Percentiles rank a stretch among this genome's conserved stretches.
phyloP scores from a whole-genome alignment of 2,797 vertebrate genomes.

The Chiroxiphia lanceolata region DNA sequence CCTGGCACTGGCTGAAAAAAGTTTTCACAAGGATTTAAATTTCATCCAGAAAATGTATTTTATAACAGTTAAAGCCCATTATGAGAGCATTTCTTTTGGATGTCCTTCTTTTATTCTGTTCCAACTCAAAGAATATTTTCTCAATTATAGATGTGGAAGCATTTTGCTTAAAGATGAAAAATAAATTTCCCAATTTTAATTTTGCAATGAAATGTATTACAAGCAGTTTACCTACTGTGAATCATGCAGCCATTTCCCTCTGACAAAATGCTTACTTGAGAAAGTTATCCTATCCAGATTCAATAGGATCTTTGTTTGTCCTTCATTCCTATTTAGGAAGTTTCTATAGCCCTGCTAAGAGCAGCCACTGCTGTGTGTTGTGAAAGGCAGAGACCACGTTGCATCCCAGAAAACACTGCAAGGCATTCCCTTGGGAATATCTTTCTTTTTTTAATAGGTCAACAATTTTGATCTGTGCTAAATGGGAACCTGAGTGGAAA shows the following conservation, averaged over 20 bases:
- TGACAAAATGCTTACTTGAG: not conserved
- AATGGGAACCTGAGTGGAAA: not conserved
- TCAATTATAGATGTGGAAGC: not conserved
- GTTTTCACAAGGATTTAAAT: not conserved
- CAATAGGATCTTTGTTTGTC: not conserved
- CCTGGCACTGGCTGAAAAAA: not conserved
- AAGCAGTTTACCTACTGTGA: not conserved
- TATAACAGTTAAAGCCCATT: not conserved
- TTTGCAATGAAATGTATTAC: not conserved
- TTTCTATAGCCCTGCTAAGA: not conserved
- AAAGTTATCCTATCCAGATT: not conserved
- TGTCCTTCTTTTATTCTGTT: not conserved
- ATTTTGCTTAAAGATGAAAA: not conserved
- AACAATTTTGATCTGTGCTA: conserved; percentile 6
- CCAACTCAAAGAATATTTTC: not conserved
- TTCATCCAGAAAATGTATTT: not conserved
- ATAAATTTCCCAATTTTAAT: not conserved
- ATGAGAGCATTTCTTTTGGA: not conserved
- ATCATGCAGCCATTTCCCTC: not conserved
- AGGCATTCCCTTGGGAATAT: not conserved
- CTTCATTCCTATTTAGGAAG: not conserved
- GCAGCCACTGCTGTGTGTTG: not conserved
- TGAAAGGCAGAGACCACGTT: not conserved
- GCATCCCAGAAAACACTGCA: not conserved
- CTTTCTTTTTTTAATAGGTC: not conserved